Conservation (phyloP, 2,113 vertebrate genomes). For the Genyomyrus donnyi region DNA sequence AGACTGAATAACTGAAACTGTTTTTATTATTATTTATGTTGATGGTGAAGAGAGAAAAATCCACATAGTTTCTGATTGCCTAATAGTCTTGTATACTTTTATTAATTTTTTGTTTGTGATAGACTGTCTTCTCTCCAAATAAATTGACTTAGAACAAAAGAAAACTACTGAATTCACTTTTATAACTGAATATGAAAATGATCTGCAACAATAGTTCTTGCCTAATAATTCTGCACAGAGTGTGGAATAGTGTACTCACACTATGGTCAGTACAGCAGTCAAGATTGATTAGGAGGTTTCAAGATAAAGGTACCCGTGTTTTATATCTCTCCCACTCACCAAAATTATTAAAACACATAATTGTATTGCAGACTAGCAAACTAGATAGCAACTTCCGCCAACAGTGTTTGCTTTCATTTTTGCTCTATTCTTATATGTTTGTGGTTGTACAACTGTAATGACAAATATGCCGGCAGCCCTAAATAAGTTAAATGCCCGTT, state of each 20-base stretch:
- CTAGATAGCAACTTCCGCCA: background rate
- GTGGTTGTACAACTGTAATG: background rate
- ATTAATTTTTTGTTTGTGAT: background rate
- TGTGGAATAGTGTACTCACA: background rate
- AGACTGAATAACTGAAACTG: background rate
- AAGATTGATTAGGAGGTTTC: background rate
- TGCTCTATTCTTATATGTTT: background rate
- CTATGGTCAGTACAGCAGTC: background rate
- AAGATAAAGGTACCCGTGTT: background rate
- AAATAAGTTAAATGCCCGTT: background rate
- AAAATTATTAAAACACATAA: background rate
- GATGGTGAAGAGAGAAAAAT: background rate
- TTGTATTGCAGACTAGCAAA: background rate
- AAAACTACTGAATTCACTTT: background rate
- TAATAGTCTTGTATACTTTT: background rate
- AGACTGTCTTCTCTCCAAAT: background rate
- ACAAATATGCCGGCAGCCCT: background rate
- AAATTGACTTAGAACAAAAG: background rate
- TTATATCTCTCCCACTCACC: background rate
- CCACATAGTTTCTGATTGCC: background rate
- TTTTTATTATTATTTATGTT: background rate
- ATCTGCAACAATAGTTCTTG: background rate
- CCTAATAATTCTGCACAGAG: background rate
- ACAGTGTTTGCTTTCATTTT: background rate
- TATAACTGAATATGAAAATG: background rate